A percentile compares a stretch with the other conserved stretches of the same genome.
These are phyloP conservation scores for Eunapius fragilis DNA, from an alignment of 37 sponge, comb jelly and placozoan genomes.

Conservation along the genomic window DNA sequence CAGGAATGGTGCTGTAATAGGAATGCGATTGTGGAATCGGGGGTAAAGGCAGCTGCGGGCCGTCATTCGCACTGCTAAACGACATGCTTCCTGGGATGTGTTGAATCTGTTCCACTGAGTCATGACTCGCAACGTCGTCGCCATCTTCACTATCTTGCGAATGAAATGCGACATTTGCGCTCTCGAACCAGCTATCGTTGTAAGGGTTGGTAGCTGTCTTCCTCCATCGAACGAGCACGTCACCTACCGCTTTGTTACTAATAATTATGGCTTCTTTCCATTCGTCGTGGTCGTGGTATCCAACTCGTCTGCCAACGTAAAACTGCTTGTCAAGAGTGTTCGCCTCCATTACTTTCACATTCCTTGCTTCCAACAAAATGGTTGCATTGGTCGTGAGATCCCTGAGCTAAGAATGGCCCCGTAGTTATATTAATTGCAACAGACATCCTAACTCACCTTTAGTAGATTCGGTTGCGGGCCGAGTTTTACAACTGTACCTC, in stretches of 20 bases:
- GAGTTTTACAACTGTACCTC: conserved; percentile 37
- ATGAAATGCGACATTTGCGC: not conserved
- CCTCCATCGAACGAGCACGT: conserved; percentile 19
- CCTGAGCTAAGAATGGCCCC: conserved; percentile 5
- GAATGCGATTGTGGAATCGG: not conserved
- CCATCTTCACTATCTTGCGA: not conserved
- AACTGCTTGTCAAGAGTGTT: not conserved
- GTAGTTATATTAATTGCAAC: not conserved
- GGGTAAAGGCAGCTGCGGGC: not conserved
- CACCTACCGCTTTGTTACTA: conserved; percentile 3
- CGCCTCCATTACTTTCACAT: conserved; percentile 39
- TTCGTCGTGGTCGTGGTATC: conserved; percentile 25
- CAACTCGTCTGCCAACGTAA: conserved; percentile 13
- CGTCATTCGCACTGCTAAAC: not conserved
- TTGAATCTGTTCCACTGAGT: too few species aligned
- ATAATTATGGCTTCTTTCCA: conserved; percentile 43
- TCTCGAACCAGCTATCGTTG: not conserved
- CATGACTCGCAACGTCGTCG: not conserved
- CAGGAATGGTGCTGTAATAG: not conserved
- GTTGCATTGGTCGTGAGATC: conserved; percentile 12
- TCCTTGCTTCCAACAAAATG: conserved; percentile 21
- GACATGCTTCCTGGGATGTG: not conserved
- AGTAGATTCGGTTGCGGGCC: conserved; percentile 45
- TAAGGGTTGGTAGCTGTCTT: not conserved
- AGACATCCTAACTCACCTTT: conserved; percentile 9